Conservation (phyloP, 1,140 invertebrate species). For the Drosophila erecta region DNA sequence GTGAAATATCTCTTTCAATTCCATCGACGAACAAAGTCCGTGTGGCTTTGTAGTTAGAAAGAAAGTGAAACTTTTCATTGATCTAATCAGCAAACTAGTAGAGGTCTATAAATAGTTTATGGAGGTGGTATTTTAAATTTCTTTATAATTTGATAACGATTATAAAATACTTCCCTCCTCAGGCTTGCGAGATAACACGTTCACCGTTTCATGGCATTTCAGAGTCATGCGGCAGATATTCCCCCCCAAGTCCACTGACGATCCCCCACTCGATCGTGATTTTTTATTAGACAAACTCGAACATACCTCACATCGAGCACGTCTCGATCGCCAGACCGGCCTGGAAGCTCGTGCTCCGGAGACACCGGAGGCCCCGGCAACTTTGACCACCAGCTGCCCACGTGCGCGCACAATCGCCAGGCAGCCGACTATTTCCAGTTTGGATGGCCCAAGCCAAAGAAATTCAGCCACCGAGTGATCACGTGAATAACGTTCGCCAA, state of each 20-base stretch:
- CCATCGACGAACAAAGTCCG: slow-evolving; percentile 14
- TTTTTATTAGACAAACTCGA: neutral
- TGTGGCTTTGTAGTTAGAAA: neutral
- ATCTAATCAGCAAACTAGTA: neutral
- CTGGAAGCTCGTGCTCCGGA: slow-evolving; percentile 21
- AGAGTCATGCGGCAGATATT: slow-evolving; percentile 1
- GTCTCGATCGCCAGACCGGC: slow-evolving; percentile 22
- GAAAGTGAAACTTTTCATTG: neutral
- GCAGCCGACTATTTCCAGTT: slow-evolving; percentile 28
- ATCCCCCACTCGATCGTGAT: slow-evolving; percentile 13
- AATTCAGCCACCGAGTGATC: slow-evolving; percentile 42
- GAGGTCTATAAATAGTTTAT: neutral
- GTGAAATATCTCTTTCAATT: neutral
- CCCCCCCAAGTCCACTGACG: neutral
- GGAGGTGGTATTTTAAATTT: neutral
- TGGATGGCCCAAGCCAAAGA: neutral
- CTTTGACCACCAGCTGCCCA: slow-evolving; percentile 47
- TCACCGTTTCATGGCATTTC: neutral
- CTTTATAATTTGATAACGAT: neutral
- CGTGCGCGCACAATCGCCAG: slow-evolving; percentile 30
- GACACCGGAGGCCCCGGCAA: slow-evolving; percentile 8
- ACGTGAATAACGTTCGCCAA: slow-evolving; percentile 47
- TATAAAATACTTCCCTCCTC: neutral
- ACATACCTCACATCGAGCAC: slow-evolving; percentile 18
- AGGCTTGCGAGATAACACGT: neutral